Conservation (phyloP, 2,113 vertebrate species). For the Phylloscopus trochilus region DNA sequence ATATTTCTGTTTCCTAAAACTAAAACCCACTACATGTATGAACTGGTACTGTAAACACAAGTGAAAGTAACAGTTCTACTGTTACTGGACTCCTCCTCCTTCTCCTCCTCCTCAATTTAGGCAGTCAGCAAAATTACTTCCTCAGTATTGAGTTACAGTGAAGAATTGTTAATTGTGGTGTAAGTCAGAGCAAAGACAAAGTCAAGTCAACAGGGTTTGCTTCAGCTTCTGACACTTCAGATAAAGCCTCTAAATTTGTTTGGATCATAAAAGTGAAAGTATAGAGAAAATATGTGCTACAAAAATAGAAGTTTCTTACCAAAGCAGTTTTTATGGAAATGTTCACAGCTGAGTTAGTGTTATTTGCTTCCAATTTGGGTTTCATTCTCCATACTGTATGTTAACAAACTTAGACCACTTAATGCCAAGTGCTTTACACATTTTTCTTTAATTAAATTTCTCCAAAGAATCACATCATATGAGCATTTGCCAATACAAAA, state of each 20-base stretch:
- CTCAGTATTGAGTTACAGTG: neutral
- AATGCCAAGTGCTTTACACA: neutral
- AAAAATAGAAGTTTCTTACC: neutral
- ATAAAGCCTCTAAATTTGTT: neutral
- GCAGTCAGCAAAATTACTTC: slow-evolving; percentile 15
- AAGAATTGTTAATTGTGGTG: neutral
- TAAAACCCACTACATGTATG: neutral
- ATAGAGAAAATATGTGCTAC: neutral
- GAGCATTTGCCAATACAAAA: neutral
- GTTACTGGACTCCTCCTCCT: neutral
- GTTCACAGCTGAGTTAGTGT: neutral
- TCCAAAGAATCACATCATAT: neutral
- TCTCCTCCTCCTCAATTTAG: neutral
- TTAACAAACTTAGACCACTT: neutral
- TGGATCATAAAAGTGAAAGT: neutral
- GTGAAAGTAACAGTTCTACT: neutral
- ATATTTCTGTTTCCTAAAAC: neutral
- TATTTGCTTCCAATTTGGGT: neutral
- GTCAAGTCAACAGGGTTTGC: neutral
- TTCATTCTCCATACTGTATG: neutral
- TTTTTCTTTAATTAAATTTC: slow-evolving; percentile 26
- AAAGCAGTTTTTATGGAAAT: neutral
- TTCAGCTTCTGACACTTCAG: neutral
- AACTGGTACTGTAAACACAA: neutral
- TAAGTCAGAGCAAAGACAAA: neutral